Conservation (phyloP, 2,113 vertebrate species). For the Catharus bicknelli region DNA sequence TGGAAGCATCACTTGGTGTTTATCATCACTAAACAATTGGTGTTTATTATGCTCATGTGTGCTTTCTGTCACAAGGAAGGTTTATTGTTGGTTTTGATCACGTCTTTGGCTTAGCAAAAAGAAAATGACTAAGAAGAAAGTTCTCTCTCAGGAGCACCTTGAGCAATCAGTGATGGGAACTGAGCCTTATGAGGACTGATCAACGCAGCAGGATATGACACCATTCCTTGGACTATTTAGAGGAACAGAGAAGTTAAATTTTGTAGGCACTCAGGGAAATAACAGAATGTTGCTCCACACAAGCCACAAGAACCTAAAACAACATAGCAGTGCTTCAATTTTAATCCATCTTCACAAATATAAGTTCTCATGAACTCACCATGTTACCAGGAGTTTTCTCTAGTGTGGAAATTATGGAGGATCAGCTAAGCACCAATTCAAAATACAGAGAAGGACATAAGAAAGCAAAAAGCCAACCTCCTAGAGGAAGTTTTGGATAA, state of each 20-base stretch:
- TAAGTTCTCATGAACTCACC: not conserved
- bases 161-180: not conserved
- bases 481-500: not conserved
- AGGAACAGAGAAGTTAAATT: not conserved
- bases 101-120: conserved; percentile 23
- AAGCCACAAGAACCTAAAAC: conserved; percentile 13
- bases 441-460: not conserved
- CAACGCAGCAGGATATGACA: conserved; percentile 45
- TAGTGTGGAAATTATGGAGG: not conserved
- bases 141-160: not conserved
- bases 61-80: conserved; percentile 8
- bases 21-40: too few relatives aligned
- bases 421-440: not conserved
- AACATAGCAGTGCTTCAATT: not conserved
- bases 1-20: conserved; percentile 1
- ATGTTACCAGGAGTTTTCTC: not conserved
- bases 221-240: not conserved
- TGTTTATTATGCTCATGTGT: not conserved
- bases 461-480: not conserved
- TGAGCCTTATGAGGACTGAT: not conserved
- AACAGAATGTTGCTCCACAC: not conserved
- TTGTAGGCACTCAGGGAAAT: not conserved
- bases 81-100: conserved; percentile 20
- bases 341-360: not conserved
- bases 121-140: conserved; percentile 24